These are phyloP conservation scores for Blomia tropicalis DNA, from an alignment of 2,888 invertebrate genomes.

Conservation along the genomic window DNA sequence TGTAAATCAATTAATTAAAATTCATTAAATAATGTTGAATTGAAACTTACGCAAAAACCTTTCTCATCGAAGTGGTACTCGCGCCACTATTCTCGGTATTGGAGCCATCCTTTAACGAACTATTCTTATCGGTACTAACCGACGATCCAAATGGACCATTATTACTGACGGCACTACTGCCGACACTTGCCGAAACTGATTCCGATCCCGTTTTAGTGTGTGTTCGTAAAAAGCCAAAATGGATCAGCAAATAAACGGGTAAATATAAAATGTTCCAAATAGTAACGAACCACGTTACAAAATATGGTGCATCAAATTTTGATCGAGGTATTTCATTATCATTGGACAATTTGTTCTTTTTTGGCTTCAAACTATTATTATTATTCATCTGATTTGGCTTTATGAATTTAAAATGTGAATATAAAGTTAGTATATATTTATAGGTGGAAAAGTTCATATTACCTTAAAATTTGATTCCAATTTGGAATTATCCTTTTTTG, in stretches of 20 bases:
- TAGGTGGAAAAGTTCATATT: too few relatives aligned
- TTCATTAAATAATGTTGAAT: not conserved
- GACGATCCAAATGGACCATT: conserved; percentile 8
- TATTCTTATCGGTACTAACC: not conserved
- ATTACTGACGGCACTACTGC: conserved; percentile 10
- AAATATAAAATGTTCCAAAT: conserved; percentile 80
- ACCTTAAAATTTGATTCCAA: too few relatives aligned
- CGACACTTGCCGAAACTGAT: not conserved
- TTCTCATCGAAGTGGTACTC: conserved; percentile 1
- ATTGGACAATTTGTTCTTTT: not conserved
- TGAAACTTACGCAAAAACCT: conserved; percentile 3
- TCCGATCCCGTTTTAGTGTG: not conserved
- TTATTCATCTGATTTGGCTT: too few relatives aligned
- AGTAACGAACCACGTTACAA: conserved; percentile 86
- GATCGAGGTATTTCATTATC: not conserved
- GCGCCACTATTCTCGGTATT: not conserved
- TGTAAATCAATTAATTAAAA: not conserved
- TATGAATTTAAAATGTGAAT: too few relatives aligned
- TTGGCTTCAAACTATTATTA: not conserved
- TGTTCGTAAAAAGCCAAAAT: conserved; percentile 2
- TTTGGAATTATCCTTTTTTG: too few relatives aligned
- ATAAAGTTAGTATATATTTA: too few relatives aligned
- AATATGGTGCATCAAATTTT: conserved; percentile 59
- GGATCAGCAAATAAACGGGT: conserved; percentile 23
- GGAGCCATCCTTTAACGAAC: not conserved